Conservation (phyloP, 2,797 vertebrate species). For the Hybognathus amarus region DNA sequence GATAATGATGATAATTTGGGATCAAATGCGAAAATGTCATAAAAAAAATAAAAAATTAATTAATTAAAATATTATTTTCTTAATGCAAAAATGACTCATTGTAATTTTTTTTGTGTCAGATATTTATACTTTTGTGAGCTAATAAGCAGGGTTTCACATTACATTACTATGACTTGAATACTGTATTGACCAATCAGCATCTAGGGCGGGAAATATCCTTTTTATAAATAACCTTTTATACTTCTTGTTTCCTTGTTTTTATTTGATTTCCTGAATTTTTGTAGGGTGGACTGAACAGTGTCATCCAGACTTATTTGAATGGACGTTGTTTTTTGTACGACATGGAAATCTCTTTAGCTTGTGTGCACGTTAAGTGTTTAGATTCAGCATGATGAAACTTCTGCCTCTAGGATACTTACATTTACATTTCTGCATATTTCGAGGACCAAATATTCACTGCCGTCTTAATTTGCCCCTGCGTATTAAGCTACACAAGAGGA, state of each 20-base stretch:
- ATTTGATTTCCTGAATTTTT: constrained; percentile 10
- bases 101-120: neutral
- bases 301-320: neutral
- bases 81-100: neutral
- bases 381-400: constrained; percentile 52
- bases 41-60: neutral
- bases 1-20: neutral
- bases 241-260: neutral
- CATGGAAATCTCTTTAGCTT: constrained; percentile 14
- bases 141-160: neutral
- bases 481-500: constrained; percentile 44
- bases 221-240: neutral
- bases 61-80: neutral
- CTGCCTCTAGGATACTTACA: constrained; percentile 55
- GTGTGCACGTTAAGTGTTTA: neutral
- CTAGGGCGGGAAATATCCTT: neutral
- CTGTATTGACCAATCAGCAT: neutral
- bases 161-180: neutral
- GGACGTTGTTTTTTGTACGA: neutral
- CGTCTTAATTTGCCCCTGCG: constrained; percentile 40
- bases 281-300: neutral
- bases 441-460: constrained; percentile 48
- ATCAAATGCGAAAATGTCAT: neutral
- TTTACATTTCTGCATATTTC: constrained; percentile 55
- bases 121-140: no score